Base-by-base conservation (phyloP, 1,140 invertebrate species). In the Sitophilus oryzae region DNA sequence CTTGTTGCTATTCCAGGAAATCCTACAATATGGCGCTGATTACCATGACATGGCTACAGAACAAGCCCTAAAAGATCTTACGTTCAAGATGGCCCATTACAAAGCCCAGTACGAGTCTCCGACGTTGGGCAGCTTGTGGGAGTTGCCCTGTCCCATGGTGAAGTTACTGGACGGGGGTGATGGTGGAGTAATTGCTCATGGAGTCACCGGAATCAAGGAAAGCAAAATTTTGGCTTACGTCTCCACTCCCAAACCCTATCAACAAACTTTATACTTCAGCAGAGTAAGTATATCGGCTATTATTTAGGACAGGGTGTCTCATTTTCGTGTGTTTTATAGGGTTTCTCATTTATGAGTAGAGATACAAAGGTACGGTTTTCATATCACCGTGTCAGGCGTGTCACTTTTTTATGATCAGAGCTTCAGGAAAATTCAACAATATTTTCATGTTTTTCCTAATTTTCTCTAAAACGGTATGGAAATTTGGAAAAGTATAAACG, bases 11-110 rank as follows among this genome's bases (percentile, higher is more conserved):
- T 40, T 68, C 41, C 77, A 88, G 73, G 92, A 94, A 73, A 93
- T 95, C 23, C 82, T 95, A 57, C 80, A 88, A n/a, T 86, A 89
- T 72, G 93, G 88, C 61, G 88, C 89, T 1, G 93, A 96, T 70
- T 96, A 96, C 69, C 77, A 78, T 36, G 81, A 82, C 6, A 88
- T 91, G 83, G 86, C 86, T 44, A 77, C 79, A 4, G 79, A 83
- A 4, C 70, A 82, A 59, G 92, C 92, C 0, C 76, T 89, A 15
- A 79, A 88, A 56, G 92, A 96, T 69, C 82, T 96, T 51, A 76
- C 85, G 45, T 77, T 84, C 57, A 86, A 93, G 62, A 85, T 96
- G 60, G 81, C 89, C 25, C 91, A 95, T 69, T 96, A 94, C 70
- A 79, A 85, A 63, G 73, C 80, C 21, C 80, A 83, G 38, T 93